Conservation (phyloP, 2,113 vertebrate species). For the Lophius piscatorius region DNA sequence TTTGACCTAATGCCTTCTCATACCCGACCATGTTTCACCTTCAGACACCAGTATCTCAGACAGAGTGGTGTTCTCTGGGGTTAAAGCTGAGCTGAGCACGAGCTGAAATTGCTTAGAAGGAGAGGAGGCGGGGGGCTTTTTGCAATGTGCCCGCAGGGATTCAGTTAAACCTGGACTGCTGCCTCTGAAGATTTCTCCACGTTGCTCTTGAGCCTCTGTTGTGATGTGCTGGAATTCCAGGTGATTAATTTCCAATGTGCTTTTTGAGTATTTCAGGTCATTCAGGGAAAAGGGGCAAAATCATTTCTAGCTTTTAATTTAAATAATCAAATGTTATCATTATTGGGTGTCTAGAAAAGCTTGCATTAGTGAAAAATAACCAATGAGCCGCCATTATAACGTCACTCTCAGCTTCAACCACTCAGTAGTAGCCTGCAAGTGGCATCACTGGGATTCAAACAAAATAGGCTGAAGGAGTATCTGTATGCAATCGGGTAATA, state of each 20-base stretch:
- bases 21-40: conserved; percentile 40
- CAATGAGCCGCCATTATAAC: not conserved
- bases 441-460: conserved; percentile 9
- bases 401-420: conserved; percentile 12
- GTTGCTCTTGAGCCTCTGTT: conserved; percentile 58
- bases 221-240: conserved; percentile 60
- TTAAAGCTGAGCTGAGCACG: conserved; percentile 50
- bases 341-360: conserved; percentile 21
- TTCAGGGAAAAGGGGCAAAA: conserved; percentile 25
- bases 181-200: conserved; percentile 58
- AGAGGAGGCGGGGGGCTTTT: not conserved
- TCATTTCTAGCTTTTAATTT: conserved; percentile 42
- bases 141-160: conserved; percentile 31
- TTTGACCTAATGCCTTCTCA: conserved; percentile 6
- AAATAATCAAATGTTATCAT: conserved; percentile 17
- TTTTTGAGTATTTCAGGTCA: conserved; percentile 26
- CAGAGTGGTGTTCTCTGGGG: conserved; percentile 28
- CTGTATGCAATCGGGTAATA: conserved; percentile 51
- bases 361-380: conserved; percentile 5
- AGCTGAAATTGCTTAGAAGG: conserved; percentile 49
- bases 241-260: conserved; percentile 33
- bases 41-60: conserved; percentile 32
- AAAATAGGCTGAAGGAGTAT: conserved; percentile 15
- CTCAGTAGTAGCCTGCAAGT: not conserved
- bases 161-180: conserved; percentile 53